Base-by-base conservation (phyloP, 2,888 invertebrate species). In the Ellobium chinense region DNA sequence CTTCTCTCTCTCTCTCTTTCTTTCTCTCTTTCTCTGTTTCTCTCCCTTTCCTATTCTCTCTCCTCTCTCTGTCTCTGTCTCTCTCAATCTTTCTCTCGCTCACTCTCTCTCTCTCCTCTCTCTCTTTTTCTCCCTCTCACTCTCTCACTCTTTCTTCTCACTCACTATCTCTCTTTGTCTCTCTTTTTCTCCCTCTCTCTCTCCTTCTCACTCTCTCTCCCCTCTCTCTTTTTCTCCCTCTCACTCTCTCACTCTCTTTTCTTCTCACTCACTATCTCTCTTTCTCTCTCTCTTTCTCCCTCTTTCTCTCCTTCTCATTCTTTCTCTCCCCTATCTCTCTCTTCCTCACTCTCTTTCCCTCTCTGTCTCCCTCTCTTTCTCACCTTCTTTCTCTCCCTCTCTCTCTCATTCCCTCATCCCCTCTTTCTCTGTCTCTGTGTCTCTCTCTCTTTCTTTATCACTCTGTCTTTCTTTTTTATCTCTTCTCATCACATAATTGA, bases 241-340 rank as follows among this genome's bases (percentile, higher is more conserved):
- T 5, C 7, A 9, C 34, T 29, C 60, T 31, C 24, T 36, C 58
- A 21, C 62, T 62, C 60, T 36, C 60, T 60, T 24, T 39, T n/a
- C 27, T 18, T 74, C 34, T 60, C 60, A 60, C 60, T 74, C 58
- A 34, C 36, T 62, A 4, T 63, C 63, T 75, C 24, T 58, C 66
- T 66, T 31, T 76, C 76, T 76, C 66, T 66, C 66, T 66, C 65
- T 76, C 56, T 76, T 56, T 68, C 68, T 76, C 36, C 36, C 56
- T 68, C 56, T 68, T n/a, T 76, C 56, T 66, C 31, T 56, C 34
- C 54, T 29, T 39, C 46, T 63, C 37, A 18, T 34, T 31, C 31
- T 31, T 34, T 29, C 29, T 21, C n/a, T 29, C 24, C 36, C 14
- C 58, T 34, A 21, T 73, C 62, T 73, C 37, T 73, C 36, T 58